Evolutionary conservation across 2,113 vertebrate species (phyloP).

Genomic region (Rhinoderma darwinii): DNA sequence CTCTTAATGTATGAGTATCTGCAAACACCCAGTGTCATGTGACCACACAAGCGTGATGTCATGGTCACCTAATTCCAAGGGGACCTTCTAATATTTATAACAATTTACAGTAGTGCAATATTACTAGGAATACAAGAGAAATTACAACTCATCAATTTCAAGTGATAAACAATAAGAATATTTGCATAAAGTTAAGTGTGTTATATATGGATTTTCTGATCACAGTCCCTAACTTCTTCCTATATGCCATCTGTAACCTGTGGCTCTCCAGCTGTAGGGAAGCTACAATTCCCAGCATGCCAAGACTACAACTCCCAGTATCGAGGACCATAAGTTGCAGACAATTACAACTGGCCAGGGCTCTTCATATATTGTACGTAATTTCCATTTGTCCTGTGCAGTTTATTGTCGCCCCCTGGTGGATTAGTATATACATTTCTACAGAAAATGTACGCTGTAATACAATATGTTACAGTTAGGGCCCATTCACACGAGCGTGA

Average conservation of each 20-base stretch:
- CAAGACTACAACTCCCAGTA: neutral
- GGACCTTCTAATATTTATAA: no score
- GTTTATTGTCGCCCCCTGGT: neutral
- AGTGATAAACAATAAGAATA: neutral
- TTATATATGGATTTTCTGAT: neutral
- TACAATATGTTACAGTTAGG: no score
- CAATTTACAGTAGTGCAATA: neutral
- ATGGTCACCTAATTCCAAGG: no score
- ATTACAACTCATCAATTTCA: neutral
- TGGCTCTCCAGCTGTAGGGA: neutral
- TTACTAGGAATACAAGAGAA: neutral
- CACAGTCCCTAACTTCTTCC: neutral
- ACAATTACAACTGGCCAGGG: neutral
- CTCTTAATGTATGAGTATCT: no score
- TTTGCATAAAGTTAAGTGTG: neutral
- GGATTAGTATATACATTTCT: neutral
- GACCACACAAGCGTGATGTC: no score
- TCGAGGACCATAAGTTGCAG: neutral
- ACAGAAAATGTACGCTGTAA: neutral
- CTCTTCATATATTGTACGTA: neutral
- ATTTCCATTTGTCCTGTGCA: neutral
- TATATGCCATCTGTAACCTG: neutral
- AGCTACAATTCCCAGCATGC: neutral
- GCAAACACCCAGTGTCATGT: no score
- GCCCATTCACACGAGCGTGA: no score